Percentiles rank a stretch among this genome's conserved stretches.
phyloP scores from a whole-genome alignment of 2,113 vertebrate genomes.

The Telmatochromis sp. region DNA sequence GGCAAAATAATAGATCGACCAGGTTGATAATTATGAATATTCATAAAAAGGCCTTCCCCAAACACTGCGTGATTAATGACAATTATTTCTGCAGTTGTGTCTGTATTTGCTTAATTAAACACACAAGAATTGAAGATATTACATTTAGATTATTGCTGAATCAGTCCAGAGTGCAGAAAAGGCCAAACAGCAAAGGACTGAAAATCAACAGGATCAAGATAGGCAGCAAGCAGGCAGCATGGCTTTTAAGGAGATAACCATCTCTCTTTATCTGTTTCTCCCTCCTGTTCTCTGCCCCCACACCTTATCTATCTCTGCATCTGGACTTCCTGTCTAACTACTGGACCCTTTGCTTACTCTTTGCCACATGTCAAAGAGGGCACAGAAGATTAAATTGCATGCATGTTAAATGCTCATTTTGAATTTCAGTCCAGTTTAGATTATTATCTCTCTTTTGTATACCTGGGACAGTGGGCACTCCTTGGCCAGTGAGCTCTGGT shows the following conservation, averaged over 20 bases:
- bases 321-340: conserved; percentile 38
- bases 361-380: not conserved
- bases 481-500: conserved; percentile 96
- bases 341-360: conserved; percentile 4
- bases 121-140: not conserved
- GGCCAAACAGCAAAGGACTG: not conserved
- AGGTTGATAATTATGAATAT: conserved; percentile 83
- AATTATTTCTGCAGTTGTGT: conserved; percentile 19
- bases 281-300: not conserved
- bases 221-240: not conserved
- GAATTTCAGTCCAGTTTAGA: not conserved
- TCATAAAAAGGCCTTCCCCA: conserved; percentile 42
- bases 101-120: conserved; percentile 34
- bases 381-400: not conserved
- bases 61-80: conserved; percentile 71
- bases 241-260: conserved; percentile 55
- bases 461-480: conserved; percentile 97
- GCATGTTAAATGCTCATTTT: not conserved
- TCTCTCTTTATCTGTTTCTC: conserved; percentile 44
- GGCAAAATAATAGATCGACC: conserved; percentile 85
- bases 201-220: conserved; percentile 1
- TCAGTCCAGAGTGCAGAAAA: not conserved
- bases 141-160: conserved; percentile 9
- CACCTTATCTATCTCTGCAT: conserved; percentile 48
- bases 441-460: not conserved